These are phyloP conservation scores for Dipus sagitta DNA, from an alignment of 2,797 vertebrate genomes.

Conservation along the genomic window DNA sequence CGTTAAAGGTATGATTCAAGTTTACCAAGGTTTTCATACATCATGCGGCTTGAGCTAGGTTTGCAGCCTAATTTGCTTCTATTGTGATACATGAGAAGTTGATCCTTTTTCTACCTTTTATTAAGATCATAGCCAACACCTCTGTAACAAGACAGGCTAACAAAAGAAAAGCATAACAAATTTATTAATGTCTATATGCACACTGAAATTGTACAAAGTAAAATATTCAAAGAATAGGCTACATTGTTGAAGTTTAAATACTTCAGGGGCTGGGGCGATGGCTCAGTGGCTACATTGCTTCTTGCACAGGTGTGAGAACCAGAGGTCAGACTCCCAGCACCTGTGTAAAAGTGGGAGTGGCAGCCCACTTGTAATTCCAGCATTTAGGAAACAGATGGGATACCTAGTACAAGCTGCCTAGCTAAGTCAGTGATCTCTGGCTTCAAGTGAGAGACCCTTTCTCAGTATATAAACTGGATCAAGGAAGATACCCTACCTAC, in stretches of 20 bases:
- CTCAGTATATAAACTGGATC: no score
- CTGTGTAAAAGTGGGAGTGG: no score
- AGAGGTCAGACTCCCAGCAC: no score
- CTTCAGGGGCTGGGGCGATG: no score
- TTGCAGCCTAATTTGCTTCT: slow-evolving; percentile 24
- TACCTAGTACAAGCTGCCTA: no score
- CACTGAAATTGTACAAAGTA: background rate
- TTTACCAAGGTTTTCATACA: background rate
- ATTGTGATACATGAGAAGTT: background rate
- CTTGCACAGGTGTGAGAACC: no score
- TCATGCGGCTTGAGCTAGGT: background rate
- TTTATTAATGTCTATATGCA: background rate
- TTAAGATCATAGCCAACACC: background rate
- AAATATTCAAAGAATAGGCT: background rate
- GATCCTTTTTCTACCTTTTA: background rate
- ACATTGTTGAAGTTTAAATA: background rate
- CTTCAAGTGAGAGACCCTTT: no score
- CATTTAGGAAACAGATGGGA: no score
- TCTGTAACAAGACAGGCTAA: background rate
- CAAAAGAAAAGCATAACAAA: background rate
- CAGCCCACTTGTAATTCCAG: no score
- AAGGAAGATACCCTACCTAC: no score
- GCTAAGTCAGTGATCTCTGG: no score
- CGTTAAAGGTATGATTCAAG: background rate
- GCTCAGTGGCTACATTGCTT: no score